Conservation (phyloP, 2,888 invertebrate species). For the Cheilosia variabilis region DNA sequence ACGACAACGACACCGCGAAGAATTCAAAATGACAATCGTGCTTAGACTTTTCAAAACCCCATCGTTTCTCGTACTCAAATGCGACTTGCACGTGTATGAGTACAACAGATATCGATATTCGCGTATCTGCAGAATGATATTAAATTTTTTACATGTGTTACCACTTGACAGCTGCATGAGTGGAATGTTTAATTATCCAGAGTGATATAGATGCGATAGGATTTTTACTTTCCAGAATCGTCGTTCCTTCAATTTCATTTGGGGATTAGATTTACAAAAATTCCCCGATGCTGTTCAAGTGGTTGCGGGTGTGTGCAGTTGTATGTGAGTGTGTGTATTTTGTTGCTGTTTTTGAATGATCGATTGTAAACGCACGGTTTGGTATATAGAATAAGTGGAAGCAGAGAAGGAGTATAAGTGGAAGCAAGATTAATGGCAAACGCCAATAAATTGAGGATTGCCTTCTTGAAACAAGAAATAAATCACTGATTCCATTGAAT, state of each 20-base stretch:
- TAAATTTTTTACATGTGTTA: constrained; percentile 72
- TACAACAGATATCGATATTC: constrained; percentile 35
- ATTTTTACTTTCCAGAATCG: constrained; percentile 2
- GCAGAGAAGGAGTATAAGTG: constrained; percentile 10
- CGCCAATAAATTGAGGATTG: constrained; percentile 59
- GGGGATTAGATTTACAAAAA: constrained; percentile 54
- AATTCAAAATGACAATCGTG: constrained; percentile 71
- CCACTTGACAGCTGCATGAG: constrained; percentile 74
- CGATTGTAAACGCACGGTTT: constrained; percentile 47
- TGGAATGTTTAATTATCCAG: constrained; percentile 74
- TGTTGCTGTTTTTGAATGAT: constrained; percentile 49
- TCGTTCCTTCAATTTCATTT: constrained; percentile 11
- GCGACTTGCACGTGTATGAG: constrained; percentile 1
- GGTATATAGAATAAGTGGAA: not conserved
- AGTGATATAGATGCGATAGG: constrained; percentile 30
- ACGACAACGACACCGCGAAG: constrained; percentile 19
- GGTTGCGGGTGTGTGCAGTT: constrained; percentile 15
- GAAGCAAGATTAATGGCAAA: constrained; percentile 63
- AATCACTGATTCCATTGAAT: constrained; percentile 59
- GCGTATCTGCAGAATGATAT: constrained; percentile 65
- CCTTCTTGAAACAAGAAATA: constrained; percentile 46
- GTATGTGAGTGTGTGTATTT: not conserved
- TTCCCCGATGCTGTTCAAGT: constrained; percentile 50
- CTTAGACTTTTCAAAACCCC: constrained; percentile 39
- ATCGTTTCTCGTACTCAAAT: not conserved